A percentile compares a stretch with the other conserved stretches of the same genome.
Conservation (phyloP, 2,888 invertebrate genomes). For the Drosophila borealis region DNA sequence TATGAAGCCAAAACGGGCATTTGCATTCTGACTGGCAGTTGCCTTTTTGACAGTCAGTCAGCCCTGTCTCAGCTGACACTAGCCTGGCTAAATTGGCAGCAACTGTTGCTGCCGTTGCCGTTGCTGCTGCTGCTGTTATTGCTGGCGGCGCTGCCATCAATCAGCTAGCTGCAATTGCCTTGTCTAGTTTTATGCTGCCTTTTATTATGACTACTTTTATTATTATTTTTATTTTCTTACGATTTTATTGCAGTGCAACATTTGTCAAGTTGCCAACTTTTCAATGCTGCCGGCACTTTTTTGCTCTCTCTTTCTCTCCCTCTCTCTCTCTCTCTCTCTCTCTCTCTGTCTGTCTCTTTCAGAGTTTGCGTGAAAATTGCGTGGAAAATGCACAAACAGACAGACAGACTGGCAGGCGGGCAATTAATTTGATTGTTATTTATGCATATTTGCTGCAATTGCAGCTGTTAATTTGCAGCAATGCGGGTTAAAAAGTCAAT, state of each 20-base stretch:
- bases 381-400: constrained; percentile 51
- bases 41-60: constrained; percentile 39
- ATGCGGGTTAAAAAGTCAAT: constrained; percentile 73
- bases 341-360: background rate
- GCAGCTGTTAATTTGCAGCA: constrained; percentile 45
- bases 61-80: constrained; percentile 30
- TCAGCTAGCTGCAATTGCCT: constrained; percentile 55
- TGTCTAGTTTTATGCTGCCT: constrained; percentile 51
- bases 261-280: constrained; percentile 62
- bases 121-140: constrained; percentile 8
- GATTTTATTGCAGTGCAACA: constrained; percentile 36
- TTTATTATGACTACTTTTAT: constrained; percentile 61
- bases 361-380: constrained; percentile 59
- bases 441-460: constrained; percentile 56
- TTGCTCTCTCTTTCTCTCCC: background rate
- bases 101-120: constrained; percentile 34
- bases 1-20: constrained; percentile 16
- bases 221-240: constrained; percentile 36
- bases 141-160: constrained; percentile 70
- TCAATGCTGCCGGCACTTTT: constrained; percentile 44
- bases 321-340: background rate
- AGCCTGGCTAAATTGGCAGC: constrained; percentile 41
- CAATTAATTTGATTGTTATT: constrained; percentile 71
- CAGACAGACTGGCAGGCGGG: constrained; percentile 49
- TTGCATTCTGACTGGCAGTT: constrained; percentile 20